These are phyloP conservation scores for Hydrocynus forskahlii DNA, from an alignment of 2,797 vertebrate genomes.

Conservation along the genomic window DNA sequence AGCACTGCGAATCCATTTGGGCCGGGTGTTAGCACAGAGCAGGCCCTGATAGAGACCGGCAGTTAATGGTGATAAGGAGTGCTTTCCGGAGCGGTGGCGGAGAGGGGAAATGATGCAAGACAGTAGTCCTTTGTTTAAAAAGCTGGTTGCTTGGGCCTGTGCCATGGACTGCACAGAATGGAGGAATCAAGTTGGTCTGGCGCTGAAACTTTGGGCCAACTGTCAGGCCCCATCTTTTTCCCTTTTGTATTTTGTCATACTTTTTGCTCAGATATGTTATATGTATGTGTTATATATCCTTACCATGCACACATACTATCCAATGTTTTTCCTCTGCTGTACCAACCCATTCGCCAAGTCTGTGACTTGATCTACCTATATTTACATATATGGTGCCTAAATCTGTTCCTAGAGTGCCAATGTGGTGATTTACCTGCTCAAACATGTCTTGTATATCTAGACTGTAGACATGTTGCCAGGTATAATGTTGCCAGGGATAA, in stretches of 20 bases:
- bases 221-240: slow-evolving; percentile 43
- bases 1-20: slow-evolving; percentile 54
- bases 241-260: background rate
- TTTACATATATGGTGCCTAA: too few relatives aligned
- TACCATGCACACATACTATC: background rate
- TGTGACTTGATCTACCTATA: too few relatives aligned
- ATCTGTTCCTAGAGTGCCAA: too few relatives aligned
- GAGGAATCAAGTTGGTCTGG: slow-evolving; percentile 72
- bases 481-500: too few relatives aligned
- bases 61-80: slow-evolving; percentile 79
- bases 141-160: slow-evolving; percentile 75
- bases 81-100: slow-evolving; percentile 63
- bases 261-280: background rate
- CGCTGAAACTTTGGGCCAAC: slow-evolving; percentile 69
- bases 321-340: background rate
- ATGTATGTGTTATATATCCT: background rate
- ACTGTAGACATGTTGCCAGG: too few relatives aligned
- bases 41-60: slow-evolving; percentile 55
- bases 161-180: slow-evolving; percentile 77
- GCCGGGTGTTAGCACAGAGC: slow-evolving; percentile 56
- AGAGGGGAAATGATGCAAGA: slow-evolving; percentile 78
- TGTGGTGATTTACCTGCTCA: too few relatives aligned
- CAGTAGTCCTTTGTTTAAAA: slow-evolving; percentile 82
- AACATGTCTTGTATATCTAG: too few relatives aligned
- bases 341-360: too few relatives aligned